These are phyloP conservation scores for Elgaria multicarinata DNA, from an alignment of 2,113 vertebrate species.

Conservation along the genomic window DNA sequence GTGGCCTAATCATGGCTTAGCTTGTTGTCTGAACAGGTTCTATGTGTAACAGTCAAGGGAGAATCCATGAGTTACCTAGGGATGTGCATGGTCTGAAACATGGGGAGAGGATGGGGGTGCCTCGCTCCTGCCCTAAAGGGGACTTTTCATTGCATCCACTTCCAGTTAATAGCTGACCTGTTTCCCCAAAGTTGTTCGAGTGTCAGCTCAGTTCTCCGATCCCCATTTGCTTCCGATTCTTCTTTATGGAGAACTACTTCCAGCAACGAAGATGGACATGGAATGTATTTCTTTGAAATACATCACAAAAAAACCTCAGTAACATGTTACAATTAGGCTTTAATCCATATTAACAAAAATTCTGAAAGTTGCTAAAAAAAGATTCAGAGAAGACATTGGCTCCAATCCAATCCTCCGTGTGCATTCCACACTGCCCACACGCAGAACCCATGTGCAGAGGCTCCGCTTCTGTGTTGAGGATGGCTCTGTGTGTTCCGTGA, in stretches of 20 bases:
- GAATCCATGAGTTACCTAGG: neutral
- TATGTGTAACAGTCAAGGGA: neutral
- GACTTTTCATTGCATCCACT: neutral
- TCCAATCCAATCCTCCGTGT: neutral
- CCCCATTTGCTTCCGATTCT: slow-evolving; percentile 35
- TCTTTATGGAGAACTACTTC: slow-evolving; percentile 55
- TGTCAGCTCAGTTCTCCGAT: slow-evolving; percentile 11
- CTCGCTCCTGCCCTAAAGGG: neutral
- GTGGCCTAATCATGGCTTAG: no score
- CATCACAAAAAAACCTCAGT: neutral
- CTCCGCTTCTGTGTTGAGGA: neutral
- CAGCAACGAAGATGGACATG: slow-evolving; percentile 30
- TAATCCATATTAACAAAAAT: slow-evolving; percentile 47
- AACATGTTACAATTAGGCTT: slow-evolving; percentile 47
- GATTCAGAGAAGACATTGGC: neutral
- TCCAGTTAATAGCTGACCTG: neutral
- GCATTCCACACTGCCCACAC: neutral
- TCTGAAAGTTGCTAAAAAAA: slow-evolving; percentile 8
- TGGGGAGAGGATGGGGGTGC: neutral
- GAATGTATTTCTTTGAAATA: slow-evolving; percentile 37
- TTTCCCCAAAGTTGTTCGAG: slow-evolving; percentile 9
- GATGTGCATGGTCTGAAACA: neutral
- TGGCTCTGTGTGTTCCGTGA: neutral
- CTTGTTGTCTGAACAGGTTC: no score
- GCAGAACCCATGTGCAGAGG: neutral